Conservation (phyloP, 2,888 invertebrate genomes). For the Cryptus armator region DNA sequence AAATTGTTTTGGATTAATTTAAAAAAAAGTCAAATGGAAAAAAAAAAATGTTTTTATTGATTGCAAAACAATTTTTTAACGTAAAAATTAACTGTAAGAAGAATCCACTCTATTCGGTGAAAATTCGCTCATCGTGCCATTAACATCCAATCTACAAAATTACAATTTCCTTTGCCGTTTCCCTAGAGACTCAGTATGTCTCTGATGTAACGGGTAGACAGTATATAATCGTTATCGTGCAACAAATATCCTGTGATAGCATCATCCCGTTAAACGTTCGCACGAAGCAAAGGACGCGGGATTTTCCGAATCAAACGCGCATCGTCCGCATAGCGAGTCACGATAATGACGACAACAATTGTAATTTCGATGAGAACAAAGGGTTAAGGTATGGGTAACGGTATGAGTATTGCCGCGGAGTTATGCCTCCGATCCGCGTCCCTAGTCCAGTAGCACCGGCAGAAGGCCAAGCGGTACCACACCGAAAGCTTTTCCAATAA, state of each 20-base stretch:
- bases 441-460: constrained; percentile 63
- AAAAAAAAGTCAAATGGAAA: no score
- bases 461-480: constrained; percentile 59
- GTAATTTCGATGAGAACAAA: constrained; percentile 83
- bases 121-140: no score
- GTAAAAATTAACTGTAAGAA: no score
- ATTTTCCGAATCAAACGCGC: constrained; percentile 78
- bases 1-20: neutral
- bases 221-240: neutral
- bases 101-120: no score
- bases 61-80: no score
- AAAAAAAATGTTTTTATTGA: no score
- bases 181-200: neutral
- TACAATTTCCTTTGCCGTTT: neutral
- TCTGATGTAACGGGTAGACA: neutral
- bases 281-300: constrained; percentile 47
- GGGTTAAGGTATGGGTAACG: constrained; percentile 69
- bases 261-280: constrained; percentile 42
- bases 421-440: constrained; percentile 75
- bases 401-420: constrained; percentile 73
- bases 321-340: constrained; percentile 81
- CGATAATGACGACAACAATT: constrained; percentile 84
- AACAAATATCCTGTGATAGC: constrained; percentile 19
- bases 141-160: neutral
- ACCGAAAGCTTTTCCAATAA: constrained; percentile 76